Percentiles rank a stretch among this genome's conserved stretches.
Conservation (phyloP, 2,113 vertebrate genomes). For the Aegithalos caudatus region DNA sequence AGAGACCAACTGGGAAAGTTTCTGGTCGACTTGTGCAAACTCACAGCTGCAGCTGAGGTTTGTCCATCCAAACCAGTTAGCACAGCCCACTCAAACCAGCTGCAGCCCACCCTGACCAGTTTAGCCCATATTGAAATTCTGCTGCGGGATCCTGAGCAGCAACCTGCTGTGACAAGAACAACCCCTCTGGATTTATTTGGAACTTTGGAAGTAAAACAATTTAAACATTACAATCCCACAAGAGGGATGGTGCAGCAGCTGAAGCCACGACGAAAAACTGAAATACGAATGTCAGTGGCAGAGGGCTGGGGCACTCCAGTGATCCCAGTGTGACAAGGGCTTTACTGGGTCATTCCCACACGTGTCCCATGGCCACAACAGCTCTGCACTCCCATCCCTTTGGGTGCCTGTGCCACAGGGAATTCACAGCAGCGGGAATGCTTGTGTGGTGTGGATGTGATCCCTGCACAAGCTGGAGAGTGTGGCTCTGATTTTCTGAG, state of each 20-base stretch:
- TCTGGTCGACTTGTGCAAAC: background rate
- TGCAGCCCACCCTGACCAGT: background rate
- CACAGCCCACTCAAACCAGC: background rate
- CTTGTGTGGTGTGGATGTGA: rapidly evolving
- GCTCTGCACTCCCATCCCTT: background rate
- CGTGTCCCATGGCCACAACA: rapidly evolving
- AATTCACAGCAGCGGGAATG: rapidly evolving
- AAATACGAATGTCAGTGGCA: background rate
- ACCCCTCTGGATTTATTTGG: background rate
- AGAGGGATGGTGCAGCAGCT: too few species aligned
- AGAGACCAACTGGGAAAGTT: background rate
- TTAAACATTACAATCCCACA: background rate
- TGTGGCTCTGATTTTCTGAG: too few species aligned
- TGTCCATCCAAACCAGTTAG: background rate
- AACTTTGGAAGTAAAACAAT: background rate
- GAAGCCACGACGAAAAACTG: background rate
- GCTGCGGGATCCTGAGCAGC: background rate
- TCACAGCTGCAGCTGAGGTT: background rate
- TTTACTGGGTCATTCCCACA: background rate
- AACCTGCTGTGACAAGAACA: rapidly evolving
- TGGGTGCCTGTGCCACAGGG: rapidly evolving
- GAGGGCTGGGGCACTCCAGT: background rate
- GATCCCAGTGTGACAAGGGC: rapidly evolving
- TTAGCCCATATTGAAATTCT: background rate
- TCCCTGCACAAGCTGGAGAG: background rate